phyloP scores from a whole-genome alignment of 2,888 invertebrate species.

The Dryobota labecula region DNA sequence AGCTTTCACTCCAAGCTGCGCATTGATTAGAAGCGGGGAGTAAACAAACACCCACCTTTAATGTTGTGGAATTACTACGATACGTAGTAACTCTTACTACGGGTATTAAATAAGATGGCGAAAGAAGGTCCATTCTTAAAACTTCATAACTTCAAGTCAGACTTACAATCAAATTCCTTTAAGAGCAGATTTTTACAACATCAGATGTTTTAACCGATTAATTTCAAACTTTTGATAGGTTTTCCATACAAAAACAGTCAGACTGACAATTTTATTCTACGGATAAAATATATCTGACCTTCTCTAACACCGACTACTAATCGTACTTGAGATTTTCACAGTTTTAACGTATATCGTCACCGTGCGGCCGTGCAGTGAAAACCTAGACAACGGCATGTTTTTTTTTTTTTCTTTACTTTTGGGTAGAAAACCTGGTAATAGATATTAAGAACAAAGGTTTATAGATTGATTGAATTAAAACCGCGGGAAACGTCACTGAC shows the following conservation, averaged over 20 bases:
- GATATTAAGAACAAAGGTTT: not conserved
- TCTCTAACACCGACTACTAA: not conserved
- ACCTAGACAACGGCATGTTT: not conserved
- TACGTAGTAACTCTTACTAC: conserved; percentile 62
- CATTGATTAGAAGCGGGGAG: conserved; percentile 53
- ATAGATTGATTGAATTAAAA: not conserved
- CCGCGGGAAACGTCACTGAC: not conserved
- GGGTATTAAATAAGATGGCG: not conserved
- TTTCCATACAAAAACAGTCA: not conserved
- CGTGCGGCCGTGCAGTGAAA: not conserved
- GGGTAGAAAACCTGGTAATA: not conserved
- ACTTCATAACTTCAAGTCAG: too few relatives aligned
- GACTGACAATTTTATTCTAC: not conserved
- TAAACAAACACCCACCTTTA: conserved; percentile 69
- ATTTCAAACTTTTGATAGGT: not conserved
- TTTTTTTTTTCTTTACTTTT: not conserved
- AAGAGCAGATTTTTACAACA: not conserved
- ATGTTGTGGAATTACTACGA: conserved; percentile 60
- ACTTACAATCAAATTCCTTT: not conserved
- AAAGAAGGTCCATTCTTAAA: conserved; percentile 43
- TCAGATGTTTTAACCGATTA: not conserved
- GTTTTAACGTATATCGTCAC: not conserved
- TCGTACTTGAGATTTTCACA: not conserved
- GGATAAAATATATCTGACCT: not conserved
- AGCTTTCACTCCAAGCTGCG: conserved; percentile 20